These are phyloP conservation scores for Pelagia noctiluca DNA, from an alignment of 30 jellyfish, hydroid and myxozoan genomes.

Conservation along the genomic window DNA sequence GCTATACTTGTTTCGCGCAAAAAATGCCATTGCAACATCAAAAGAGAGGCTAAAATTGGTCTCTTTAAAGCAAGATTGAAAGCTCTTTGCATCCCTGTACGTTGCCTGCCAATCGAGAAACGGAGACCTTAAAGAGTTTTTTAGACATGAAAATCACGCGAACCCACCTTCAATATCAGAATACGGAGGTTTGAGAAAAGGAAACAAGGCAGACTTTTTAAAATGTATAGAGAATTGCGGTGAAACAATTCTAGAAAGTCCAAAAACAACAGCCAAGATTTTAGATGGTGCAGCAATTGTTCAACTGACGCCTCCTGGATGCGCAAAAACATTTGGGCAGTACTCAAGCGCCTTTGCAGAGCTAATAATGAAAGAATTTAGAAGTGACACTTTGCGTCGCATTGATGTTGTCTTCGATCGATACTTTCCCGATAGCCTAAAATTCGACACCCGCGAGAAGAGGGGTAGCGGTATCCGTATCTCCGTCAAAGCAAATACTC, in stretches of 20 bases:
- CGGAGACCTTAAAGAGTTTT: slow-evolving; percentile 26
- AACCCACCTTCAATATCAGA: slow-evolving; percentile 35
- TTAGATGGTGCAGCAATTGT: too few relatives aligned
- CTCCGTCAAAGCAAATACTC: slow-evolving; percentile 22
- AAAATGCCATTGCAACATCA: slow-evolving; percentile 1
- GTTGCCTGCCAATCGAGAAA: slow-evolving; percentile 53
- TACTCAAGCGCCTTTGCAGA: too few relatives aligned
- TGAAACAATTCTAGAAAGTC: too few relatives aligned
- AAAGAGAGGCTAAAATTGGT: slow-evolving; percentile 22
- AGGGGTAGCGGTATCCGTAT: slow-evolving; percentile 43
- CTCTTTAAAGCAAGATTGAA: slow-evolving; percentile 16
- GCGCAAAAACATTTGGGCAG: too few relatives aligned
- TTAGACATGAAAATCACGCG: slow-evolving; percentile 42
- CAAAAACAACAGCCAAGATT: too few relatives aligned
- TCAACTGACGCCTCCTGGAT: slow-evolving; percentile 6
- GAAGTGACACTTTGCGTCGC: too few relatives aligned
- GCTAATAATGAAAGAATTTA: too few relatives aligned
- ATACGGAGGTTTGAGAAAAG: slow-evolving; percentile 39
- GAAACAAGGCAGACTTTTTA: too few relatives aligned
- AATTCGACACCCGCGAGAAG: slow-evolving; percentile 12
- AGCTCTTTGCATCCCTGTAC: slow-evolving; percentile 27
- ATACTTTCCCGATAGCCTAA: neutral
- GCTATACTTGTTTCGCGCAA: slow-evolving; percentile 11
- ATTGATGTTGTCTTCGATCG: slow-evolving; percentile 16
- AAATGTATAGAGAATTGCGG: slow-evolving; percentile 14